A percentile compares a stretch with the other conserved stretches of the same genome.
Conservation (phyloP, 2,113 vertebrate genomes). For the Pleuronectes platessa region DNA sequence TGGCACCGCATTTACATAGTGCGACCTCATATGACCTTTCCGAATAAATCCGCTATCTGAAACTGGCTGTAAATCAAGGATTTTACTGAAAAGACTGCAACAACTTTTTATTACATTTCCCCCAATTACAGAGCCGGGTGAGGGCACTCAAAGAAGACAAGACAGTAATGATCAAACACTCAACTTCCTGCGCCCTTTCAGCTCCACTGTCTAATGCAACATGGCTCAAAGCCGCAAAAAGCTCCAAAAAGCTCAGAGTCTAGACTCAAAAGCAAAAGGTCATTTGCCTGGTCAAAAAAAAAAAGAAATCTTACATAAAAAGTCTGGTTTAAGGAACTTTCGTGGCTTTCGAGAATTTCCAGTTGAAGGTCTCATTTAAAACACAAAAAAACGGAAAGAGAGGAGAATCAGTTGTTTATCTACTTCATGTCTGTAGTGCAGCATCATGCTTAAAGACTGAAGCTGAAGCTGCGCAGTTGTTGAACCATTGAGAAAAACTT, state of each 20-base stretch:
- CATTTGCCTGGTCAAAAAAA: background rate
- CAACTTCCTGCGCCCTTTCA: too few relatives aligned
- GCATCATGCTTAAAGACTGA: too few relatives aligned
- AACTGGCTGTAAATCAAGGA: background rate
- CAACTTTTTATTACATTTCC: background rate
- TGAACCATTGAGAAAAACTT: too few relatives aligned
- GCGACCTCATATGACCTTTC: constrained; percentile 11
- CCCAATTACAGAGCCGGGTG: too few relatives aligned
- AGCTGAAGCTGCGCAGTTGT: too few relatives aligned
- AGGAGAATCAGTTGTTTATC: background rate
- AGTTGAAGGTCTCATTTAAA: background rate
- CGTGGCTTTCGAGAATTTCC: background rate
- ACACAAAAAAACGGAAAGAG: too few relatives aligned
- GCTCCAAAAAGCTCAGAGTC: background rate
- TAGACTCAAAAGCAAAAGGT: constrained; percentile 20
- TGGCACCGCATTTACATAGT: background rate
- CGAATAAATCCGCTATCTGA: constrained; percentile 5
- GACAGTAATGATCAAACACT: too few relatives aligned
- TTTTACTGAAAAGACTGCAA: constrained; percentile 3
- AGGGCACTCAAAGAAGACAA: too few relatives aligned
- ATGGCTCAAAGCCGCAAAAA: background rate
- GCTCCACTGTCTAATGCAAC: too few relatives aligned
- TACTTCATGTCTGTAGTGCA: too few relatives aligned
- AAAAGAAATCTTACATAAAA: too few relatives aligned
- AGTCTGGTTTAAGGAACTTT: background rate